Evolutionary conservation across 2,888 invertebrate genomes (phyloP), one percentile per base, ranked within the genome.

Genomic region (Aelia acuminata): DNA sequence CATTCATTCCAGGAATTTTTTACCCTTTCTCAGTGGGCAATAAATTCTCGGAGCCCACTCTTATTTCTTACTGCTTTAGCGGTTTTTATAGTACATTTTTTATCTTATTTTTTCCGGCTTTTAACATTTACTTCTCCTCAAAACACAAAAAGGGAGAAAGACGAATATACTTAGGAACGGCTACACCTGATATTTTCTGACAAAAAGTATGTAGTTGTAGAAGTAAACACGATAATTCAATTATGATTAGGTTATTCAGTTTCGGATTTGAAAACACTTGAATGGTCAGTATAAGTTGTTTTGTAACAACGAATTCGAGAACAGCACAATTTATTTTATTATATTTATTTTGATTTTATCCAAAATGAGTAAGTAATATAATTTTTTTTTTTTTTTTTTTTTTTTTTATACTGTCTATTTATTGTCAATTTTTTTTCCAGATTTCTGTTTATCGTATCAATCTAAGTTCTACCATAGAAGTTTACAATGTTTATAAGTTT

Each of bases 1-100:
- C 80, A 80, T 80, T 80, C 80, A 43, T 80, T 80, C 80, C 80
- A n/a, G 43, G 80, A 80, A 47, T 80, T 80, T 80, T 80, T 80
- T 47, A 80, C 80, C 39, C 80, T 43, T 43, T 80, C 80, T n/a
- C 43, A 47, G 43, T 22, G 10, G 43, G 80, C n/a, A 39, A 47
- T 80, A 80, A 80, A 80, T 80, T 47, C 43, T 80, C n/a, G 5
- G n/a, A 8, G 43, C 80, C 43, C 15, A 80, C 22, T 43, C 43
- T 35, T 80, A 43, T 80, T 80, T 80, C n/a, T 80, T 80, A 43
- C n/a, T n/a, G 80, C 80, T 80, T 80, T 47, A n/a, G 43, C 80
- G 11, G 80, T 39, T 80, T 80, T 80, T 47, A 80, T 22, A 13
- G 22, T 80, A 43, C 22, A 43, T 43, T 43, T 43, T 43, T 35